Conservation (phyloP, 2,888 invertebrate species). For the Sisyra terminalis region DNA sequence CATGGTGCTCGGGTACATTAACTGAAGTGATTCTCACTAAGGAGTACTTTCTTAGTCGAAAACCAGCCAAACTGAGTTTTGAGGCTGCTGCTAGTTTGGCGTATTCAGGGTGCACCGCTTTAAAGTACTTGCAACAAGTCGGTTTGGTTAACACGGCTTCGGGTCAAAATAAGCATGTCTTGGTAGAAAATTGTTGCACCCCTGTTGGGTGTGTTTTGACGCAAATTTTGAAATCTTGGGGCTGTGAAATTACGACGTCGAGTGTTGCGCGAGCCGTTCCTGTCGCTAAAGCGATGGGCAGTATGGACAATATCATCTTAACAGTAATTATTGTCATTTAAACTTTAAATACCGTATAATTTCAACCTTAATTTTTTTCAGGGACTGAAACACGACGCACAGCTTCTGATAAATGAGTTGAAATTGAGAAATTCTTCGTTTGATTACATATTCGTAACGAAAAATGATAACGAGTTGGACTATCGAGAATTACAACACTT, state of each 20-base stretch:
- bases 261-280: slow-evolving; percentile 33
- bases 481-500: slow-evolving; percentile 13
- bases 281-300: slow-evolving; percentile 36
- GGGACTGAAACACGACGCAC: slow-evolving; percentile 9
- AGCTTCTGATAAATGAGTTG: slow-evolving; percentile 18
- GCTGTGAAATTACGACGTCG: slow-evolving; percentile 34
- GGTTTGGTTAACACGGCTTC: slow-evolving; percentile 27
- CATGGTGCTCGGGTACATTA: slow-evolving; percentile 39
- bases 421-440: slow-evolving; percentile 19
- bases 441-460: slow-evolving; percentile 22
- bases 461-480: slow-evolving; percentile 2
- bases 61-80: slow-evolving; percentile 37
- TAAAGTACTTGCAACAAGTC: slow-evolving; percentile 32
- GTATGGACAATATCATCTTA: slow-evolving; percentile 31
- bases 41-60: slow-evolving; percentile 31
- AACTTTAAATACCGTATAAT: too few relatives aligned
- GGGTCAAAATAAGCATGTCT: slow-evolving; percentile 19
- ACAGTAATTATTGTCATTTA: slow-evolving; percentile 10
- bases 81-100: slow-evolving; percentile 43
- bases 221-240: slow-evolving; percentile 38
- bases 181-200: slow-evolving; percentile 37
- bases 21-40: slow-evolving; percentile 35
- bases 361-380: too few relatives aligned
- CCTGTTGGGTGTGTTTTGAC: slow-evolving; percentile 40
- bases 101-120: slow-evolving; percentile 38